Base-by-base conservation (phyloP, 1,140 invertebrate species). In the Drosophila nebulosa region DNA sequence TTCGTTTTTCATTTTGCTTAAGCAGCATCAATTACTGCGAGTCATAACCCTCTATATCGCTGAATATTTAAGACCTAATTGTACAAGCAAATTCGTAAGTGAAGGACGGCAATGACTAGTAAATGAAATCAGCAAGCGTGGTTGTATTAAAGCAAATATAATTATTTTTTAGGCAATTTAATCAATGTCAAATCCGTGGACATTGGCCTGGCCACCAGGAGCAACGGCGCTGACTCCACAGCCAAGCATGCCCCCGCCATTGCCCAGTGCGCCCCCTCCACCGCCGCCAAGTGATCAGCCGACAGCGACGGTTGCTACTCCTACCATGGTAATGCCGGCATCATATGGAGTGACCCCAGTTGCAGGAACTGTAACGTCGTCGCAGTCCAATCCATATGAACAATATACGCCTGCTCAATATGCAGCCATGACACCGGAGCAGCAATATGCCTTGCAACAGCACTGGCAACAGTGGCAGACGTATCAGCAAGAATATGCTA, bases 391-490 rank as follows among this genome's bases (percentile, higher is more conserved):
- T 71, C 89, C 84, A 1, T 90, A 89, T 30, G 93, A 93, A 58
- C 93, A 94, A 10, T 96, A 95, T 70, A 94, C 94, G 9, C 76
- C 94, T 6, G 95, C 96, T 59, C 95, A 96, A 90, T 96, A 95
- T 93, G 92, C 93, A 55, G 89, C 93, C 1, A 90, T 93, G 91
- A 90, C 90, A 0, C 89, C 90, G 5, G 90, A 90, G 24, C 88
- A 90, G 59, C 91, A 91, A 62, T 83, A 75, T 56, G 79, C 81
- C 0, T 60, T 94, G 63, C 95, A 96, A 86, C 95, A 96, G 88
- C 95, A 96, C 79, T 96, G 96, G 96, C 93, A 95, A 58, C 95
- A 96, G 78, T 97, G 96, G 96, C 93, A 95, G 30, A 95, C 95
- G 69, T 96, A 96, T 95, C 95, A 96, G 84, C 95, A 96, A 79